Evolutionary conservation across 2,888 invertebrate species (phyloP).

Genomic region (Drosophila niveifrons): DNA sequence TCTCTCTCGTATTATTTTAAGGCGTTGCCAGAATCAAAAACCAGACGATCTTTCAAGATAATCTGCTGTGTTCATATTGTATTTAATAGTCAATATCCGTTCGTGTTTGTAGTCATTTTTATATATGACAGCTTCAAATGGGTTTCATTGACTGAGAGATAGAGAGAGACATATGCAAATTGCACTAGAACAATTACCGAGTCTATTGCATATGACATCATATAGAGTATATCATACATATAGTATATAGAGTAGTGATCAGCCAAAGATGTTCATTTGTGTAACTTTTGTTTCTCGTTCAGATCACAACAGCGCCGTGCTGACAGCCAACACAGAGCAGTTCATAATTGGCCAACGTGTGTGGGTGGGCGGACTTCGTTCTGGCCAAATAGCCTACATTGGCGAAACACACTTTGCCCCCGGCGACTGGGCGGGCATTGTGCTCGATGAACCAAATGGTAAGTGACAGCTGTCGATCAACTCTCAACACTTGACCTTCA

Average conservation of each 20-base stretch:
- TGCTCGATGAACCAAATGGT: constrained; percentile 97
- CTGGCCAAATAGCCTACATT: constrained; percentile 95
- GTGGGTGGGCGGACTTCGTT: constrained; percentile 96
- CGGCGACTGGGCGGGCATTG: constrained; percentile 99
- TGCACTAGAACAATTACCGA: constrained; percentile 41
- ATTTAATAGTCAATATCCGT: constrained; percentile 66
- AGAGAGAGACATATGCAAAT: constrained; percentile 65
- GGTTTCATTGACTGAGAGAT: constrained; percentile 60
- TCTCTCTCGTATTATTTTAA: constrained; percentile 26
- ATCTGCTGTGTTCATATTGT: constrained; percentile 39
- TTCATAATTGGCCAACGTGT: constrained; percentile 98
- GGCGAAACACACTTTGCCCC: constrained; percentile 98
- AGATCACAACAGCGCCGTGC: constrained; percentile 92
- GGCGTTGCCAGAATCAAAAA: constrained; percentile 38
- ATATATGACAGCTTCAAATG: constrained; percentile 62
- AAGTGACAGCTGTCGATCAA: constrained; percentile 39
- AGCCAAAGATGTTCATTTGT: constrained; percentile 28
- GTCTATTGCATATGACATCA: constrained; percentile 68
- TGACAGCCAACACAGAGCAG: constrained; percentile 97
- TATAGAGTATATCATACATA: constrained; percentile 18
- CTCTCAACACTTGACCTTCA: constrained; percentile 17
- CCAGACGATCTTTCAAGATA: constrained; percentile 11
- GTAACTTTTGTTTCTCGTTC: no score
- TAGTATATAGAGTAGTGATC: constrained; percentile 31
- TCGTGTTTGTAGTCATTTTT: constrained; percentile 44